Conservation (phyloP, 2,888 invertebrate species). For the Congeria kusceri region DNA sequence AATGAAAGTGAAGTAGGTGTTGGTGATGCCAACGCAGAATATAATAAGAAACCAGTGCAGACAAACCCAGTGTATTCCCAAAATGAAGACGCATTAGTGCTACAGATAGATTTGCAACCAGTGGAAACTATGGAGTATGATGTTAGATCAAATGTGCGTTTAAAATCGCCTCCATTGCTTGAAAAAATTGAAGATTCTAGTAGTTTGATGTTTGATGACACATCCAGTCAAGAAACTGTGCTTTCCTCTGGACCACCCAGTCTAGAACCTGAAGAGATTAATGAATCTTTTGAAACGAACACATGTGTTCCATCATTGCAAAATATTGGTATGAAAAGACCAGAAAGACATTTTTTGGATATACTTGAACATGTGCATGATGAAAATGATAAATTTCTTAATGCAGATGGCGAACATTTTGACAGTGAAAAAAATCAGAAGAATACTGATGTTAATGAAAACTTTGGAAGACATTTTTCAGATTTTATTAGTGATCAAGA, state of each 20-base stretch:
- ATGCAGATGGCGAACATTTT: neutral
- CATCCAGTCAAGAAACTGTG: neutral
- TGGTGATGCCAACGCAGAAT: no score
- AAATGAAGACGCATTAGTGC: no score
- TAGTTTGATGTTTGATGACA: constrained; percentile 14
- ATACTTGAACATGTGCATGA: constrained; percentile 35
- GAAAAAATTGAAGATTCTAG: constrained; percentile 27
- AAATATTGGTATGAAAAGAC: neutral
- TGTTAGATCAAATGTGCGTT: neutral
- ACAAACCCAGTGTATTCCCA: no score
- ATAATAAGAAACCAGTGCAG: no score
- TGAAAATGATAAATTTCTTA: neutral
- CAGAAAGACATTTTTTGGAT: constrained; percentile 67
- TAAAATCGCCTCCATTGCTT: constrained; percentile 36
- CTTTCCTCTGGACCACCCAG: constrained; percentile 34
- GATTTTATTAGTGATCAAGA: constrained; percentile 36
- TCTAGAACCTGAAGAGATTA: constrained; percentile 28
- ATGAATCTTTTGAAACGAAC: neutral
- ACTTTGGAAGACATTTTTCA: constrained; percentile 52
- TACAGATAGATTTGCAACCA: no score
- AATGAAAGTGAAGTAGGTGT: no score
- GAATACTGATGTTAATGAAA: constrained; percentile 18
- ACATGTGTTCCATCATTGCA: neutral
- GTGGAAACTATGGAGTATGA: neutral
- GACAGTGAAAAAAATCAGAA: neutral